phyloP scores from a whole-genome alignment of 2,113 vertebrate genomes.

The Malaclemys terrapin region DNA sequence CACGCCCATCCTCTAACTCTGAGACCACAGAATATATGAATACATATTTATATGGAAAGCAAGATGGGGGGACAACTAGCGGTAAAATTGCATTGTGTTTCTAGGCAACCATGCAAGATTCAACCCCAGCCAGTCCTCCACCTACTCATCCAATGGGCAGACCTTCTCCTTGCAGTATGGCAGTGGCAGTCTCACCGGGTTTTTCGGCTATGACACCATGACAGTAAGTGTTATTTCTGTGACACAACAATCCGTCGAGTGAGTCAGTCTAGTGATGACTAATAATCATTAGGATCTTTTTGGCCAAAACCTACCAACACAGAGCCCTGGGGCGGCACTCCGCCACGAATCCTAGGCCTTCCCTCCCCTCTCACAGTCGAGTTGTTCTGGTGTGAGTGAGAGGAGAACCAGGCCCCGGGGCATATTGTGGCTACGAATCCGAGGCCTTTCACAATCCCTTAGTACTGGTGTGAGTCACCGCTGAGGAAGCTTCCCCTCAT shows the following conservation, averaged over 20 bases:
- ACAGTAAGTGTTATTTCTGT: conserved; percentile 44
- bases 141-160: conserved; percentile 33
- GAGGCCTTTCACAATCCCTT: not conserved
- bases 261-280: not conserved
- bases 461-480: not conserved
- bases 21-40: not conserved
- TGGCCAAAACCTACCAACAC: not conserved
- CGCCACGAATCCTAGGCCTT: not conserved
- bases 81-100: not conserved
- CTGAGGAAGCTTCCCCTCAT: not conserved
- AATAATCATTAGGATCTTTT: not conserved
- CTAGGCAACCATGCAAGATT: conserved; percentile 65
- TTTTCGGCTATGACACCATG: conserved; percentile 76
- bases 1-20: not conserved
- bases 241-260: not conserved
- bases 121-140: conserved; percentile 73
- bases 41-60: not conserved
- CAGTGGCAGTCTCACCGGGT: conserved; percentile 61
- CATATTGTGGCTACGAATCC: not conserved
- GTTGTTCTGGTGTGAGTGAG: not conserved
- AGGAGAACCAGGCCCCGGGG: not conserved
- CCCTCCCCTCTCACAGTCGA: not conserved
- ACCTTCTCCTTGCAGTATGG: conserved; percentile 73
- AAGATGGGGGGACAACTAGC: not conserved
- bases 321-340: not conserved